Conservation (phyloP, 2,797 vertebrate genomes). For the Hipposideros larvatus region DNA sequence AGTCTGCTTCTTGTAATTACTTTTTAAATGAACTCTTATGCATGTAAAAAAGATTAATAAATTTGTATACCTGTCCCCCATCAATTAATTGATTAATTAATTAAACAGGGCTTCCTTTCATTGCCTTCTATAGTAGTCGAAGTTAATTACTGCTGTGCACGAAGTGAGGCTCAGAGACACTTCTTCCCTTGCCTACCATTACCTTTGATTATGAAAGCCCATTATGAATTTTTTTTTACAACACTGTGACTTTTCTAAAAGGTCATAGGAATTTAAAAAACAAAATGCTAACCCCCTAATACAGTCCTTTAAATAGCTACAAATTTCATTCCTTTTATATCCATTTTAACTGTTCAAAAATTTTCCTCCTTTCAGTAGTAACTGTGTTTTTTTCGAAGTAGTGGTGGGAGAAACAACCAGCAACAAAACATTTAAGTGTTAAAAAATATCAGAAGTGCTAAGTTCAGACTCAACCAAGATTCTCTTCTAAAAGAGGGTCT, state of each 20-base stretch:
- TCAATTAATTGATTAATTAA: neutral
- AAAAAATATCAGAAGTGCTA: constrained; percentile 45
- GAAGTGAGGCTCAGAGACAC: neutral
- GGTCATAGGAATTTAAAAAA: constrained; percentile 21
- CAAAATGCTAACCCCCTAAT: constrained; percentile 15
- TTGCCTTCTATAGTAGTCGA: neutral
- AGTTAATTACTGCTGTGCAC: neutral
- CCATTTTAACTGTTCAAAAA: constrained; percentile 36
- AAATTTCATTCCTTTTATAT: constrained; percentile 29
- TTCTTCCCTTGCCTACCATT: neutral
- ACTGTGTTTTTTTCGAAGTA: constrained; percentile 44
- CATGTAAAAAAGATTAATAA: neutral
- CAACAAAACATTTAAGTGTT: constrained; percentile 25
- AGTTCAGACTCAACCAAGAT: constrained; percentile 3
- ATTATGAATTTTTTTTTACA: neutral
- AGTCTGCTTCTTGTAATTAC: neutral
- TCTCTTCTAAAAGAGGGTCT: constrained; percentile 3
- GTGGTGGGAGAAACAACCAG: neutral
- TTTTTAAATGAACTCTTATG: neutral
- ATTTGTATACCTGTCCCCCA: neutral
- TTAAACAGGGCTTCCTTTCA: neutral
- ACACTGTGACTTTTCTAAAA: constrained; percentile 12
- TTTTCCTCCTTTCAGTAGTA: constrained; percentile 44
- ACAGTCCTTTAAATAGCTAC: constrained; percentile 32
- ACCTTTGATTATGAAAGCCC: constrained; percentile 19